phyloP scores from a whole-genome alignment of 2,797 vertebrate species.

The Buceros bicornis region DNA sequence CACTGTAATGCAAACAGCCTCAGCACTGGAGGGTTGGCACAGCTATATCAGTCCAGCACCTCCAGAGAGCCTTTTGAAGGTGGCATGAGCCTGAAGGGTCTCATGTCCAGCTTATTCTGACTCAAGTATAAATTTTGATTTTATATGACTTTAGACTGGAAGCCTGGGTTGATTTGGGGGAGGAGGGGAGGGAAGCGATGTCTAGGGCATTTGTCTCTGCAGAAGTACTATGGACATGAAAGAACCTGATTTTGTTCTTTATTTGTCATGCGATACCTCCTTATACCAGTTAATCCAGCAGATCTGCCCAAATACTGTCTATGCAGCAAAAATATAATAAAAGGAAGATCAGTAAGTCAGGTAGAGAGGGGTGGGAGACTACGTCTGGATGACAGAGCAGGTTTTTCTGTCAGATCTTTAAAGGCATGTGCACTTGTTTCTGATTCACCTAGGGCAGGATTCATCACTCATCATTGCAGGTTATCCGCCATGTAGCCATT shows the following conservation, averaged over 20 bases:
- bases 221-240: neutral
- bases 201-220: neutral
- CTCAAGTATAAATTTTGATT: neutral
- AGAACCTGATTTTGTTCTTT: neutral
- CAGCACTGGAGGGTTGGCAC: neutral
- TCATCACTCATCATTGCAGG: neutral
- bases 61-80: neutral
- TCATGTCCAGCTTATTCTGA: neutral
- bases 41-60: neutral
- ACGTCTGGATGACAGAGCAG: neutral
- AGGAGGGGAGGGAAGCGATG: neutral
- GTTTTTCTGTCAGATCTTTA: neutral
- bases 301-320: neutral
- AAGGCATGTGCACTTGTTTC: neutral
- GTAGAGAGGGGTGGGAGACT: neutral
- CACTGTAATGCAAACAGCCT: fast-evolving
- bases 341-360: neutral
- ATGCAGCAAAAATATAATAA: neutral
- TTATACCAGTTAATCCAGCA: neutral
- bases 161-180: neutral
- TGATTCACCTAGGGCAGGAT: neutral
- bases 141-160: neutral
- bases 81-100: neutral
- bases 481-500: fast-evolving
- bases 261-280: neutral